Evolutionary conservation across 2,888 invertebrate genomes (phyloP).

Genomic region (Plagiodera versicolora): DNA sequence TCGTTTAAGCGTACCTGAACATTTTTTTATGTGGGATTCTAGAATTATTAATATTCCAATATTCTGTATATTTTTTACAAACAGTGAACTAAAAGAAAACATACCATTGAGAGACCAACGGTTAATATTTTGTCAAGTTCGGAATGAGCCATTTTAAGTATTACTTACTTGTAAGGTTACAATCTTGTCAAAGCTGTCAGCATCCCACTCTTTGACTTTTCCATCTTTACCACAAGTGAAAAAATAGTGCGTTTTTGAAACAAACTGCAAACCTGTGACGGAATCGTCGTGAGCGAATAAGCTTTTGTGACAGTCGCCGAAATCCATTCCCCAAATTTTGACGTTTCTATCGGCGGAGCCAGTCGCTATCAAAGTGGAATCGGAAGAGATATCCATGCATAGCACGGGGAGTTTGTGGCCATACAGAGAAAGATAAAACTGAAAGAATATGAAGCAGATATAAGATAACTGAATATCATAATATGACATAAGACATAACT

Average conservation of each 20-base stretch:
- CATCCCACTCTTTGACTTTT: constrained; percentile 96
- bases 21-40: no score
- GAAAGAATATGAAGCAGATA: constrained; percentile 36
- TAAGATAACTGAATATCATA: constrained; percentile 1
- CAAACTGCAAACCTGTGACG: constrained; percentile 85
- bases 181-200: constrained; percentile 86
- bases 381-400: constrained; percentile 90
- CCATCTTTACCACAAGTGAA: constrained; percentile 95
- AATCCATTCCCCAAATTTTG: constrained; percentile 98
- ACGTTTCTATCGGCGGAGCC: constrained; percentile 95
- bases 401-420: constrained; percentile 95
- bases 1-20: no score
- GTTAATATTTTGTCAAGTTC: no score
- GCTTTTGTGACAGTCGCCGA: constrained; percentile 96
- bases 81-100: no score
- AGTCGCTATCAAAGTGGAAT: constrained; percentile 83
- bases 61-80: no score
- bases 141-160: no score
- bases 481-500: no score
- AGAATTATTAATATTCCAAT: no score
- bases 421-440: constrained; percentile 92
- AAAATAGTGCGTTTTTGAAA: constrained; percentile 89
- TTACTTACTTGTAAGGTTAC: constrained; percentile 73
- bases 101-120: no score
- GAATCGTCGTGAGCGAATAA: constrained; percentile 97